phyloP scores from a whole-genome alignment of 2,888 invertebrate species.

The Toxonevra muliebris region DNA sequence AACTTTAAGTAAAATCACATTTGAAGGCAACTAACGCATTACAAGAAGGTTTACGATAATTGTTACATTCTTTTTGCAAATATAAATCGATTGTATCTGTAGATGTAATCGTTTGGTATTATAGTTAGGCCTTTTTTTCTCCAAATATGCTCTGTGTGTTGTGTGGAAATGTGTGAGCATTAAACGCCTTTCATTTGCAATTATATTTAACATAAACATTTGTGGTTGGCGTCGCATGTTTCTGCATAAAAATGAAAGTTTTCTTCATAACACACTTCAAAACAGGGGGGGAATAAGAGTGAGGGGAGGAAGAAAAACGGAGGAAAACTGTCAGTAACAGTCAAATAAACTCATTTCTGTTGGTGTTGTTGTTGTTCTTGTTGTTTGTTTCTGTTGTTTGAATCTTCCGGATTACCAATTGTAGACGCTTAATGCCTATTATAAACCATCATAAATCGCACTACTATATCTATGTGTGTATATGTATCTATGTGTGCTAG shows the following conservation, averaged over 20 bases:
- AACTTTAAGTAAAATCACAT: no score
- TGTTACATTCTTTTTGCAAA: no score
- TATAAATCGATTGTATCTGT: background rate
- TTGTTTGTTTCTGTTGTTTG: constrained; percentile 15
- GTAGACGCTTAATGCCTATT: constrained; percentile 56
- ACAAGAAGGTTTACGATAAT: no score
- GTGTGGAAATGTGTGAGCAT: constrained; percentile 30
- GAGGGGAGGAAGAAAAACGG: background rate
- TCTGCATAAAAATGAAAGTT: constrained; percentile 9
- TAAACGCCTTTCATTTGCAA: constrained; percentile 58
- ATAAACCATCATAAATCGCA: constrained; percentile 54
- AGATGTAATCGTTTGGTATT: constrained; percentile 9
- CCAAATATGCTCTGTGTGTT: background rate
- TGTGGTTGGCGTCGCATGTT: constrained; percentile 21
- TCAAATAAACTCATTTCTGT: background rate
- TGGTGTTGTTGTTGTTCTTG: background rate
- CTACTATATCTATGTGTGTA: constrained; percentile 5
- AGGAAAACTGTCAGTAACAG: background rate
- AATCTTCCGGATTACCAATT: constrained; percentile 57
- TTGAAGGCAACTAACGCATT: no score
- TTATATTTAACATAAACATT: constrained; percentile 43
- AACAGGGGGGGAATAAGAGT: background rate
- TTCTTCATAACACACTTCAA: background rate
- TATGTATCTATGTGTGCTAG: background rate
- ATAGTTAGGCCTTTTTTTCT: background rate